These are phyloP conservation scores for Adelges cooleyi DNA, from an alignment of 1,140 invertebrate genomes.

Conservation along the genomic window DNA sequence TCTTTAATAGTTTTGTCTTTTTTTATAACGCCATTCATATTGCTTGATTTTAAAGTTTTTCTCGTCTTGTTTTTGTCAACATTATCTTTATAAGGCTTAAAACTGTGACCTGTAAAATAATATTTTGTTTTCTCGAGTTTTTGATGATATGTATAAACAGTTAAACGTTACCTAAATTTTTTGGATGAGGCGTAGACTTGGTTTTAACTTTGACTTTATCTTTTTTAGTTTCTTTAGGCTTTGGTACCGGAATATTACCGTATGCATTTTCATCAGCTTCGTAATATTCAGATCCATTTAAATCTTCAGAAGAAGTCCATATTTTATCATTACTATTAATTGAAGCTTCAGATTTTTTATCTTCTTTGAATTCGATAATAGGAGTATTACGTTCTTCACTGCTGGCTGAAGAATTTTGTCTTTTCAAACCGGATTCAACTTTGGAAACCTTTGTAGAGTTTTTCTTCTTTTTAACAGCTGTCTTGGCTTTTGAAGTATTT, in stretches of 20 bases:
- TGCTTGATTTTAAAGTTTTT: background rate
- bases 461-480: constrained; percentile 6
- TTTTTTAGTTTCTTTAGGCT: constrained; percentile 27
- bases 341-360: constrained; percentile 10
- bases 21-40: background rate
- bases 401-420: constrained; percentile 44
- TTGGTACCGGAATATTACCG: constrained; percentile 10
- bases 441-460: background rate
- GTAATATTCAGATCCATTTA: constrained; percentile 29
- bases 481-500: constrained; percentile 6
- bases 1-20: constrained; percentile 14
- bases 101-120: constrained; percentile 3
- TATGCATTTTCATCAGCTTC: constrained; percentile 27
- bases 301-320: constrained; percentile 34
- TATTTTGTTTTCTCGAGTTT: background rate
- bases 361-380: constrained; percentile 20
- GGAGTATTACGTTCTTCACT: constrained; percentile 38
- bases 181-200: background rate
- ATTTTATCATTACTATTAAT: constrained; percentile 24
- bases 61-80: background rate
- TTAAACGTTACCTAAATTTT: background rate
- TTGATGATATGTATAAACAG: background rate
- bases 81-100: constrained; percentile 9
- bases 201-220: constrained; percentile 25
- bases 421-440: constrained; percentile 35